phyloP scores from a whole-genome alignment of 2,888 invertebrate genomes.

The Parasteatoda lunata region DNA sequence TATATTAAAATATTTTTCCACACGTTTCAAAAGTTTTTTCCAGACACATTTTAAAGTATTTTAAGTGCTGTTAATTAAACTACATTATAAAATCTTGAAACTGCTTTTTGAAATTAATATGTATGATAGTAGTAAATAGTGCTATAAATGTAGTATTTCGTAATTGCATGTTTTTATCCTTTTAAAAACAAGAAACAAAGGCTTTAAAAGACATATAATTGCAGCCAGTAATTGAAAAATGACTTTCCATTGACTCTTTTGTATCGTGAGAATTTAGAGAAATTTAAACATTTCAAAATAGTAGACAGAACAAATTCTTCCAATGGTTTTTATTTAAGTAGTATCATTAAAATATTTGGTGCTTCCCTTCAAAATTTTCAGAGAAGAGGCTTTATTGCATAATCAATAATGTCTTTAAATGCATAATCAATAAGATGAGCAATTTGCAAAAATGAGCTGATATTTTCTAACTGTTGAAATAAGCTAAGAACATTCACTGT shows the following conservation, averaged over 20 bases:
- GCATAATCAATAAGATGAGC: conserved; percentile 5
- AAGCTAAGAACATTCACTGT: neutral
- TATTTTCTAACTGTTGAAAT: neutral
- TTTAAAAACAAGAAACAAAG: too few species aligned
- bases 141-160: too few species aligned
- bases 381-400: conserved; percentile 2
- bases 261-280: neutral
- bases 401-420: conserved; percentile 4
- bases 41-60: too few species aligned
- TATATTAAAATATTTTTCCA: too few species aligned
- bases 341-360: conserved; percentile 3
- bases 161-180: too few species aligned
- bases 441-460: conserved; percentile 3
- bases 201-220: too few species aligned
- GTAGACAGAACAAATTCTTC: neutral
- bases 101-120: too few species aligned
- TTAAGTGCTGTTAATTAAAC: too few species aligned
- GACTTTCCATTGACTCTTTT: neutral
- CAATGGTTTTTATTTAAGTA: conserved; percentile 5
- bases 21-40: too few species aligned
- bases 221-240: too few species aligned
- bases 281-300: neutral
- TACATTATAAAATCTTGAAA: too few species aligned
- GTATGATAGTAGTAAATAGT: too few species aligned
- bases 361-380: neutral